Base-by-base conservation (phyloP, 2,113 vertebrate species). In the Nannospalax galili region DNA sequence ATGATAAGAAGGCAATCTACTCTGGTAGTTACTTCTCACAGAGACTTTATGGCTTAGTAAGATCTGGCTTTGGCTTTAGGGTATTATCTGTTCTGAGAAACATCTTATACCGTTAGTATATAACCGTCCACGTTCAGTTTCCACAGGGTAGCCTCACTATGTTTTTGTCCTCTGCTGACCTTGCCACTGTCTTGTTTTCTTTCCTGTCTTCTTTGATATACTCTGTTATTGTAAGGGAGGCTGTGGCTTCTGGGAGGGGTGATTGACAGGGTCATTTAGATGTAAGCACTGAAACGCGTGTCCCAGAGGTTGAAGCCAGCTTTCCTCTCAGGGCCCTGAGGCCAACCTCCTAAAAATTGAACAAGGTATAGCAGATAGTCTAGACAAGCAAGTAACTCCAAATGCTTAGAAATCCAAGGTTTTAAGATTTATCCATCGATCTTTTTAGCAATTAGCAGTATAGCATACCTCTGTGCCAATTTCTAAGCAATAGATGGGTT, bases 311-410 rank as follows among this genome's bases (percentile, higher is more conserved):
- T 92, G 94, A 96, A 95, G 94, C 93, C 92, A 96, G 93, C 42
- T 88, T 96, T 96, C 97, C 89, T 97, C 85, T 7, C 67, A 32
- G 35, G 52, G 0, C 75, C 67, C 80, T 0, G 37, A 94, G 80
- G 79, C 78, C 84, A 42, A 7, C 69, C 79, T 52, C 84, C 35
- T 88, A 96, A 70, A 94, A 95, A 84, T 95, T 9, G 7, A 97
- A 97, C 97, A 97, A 96, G 84, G 74, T 97, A 96, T 97, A 94
- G 84, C 97, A 97, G 96, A 96, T 73, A 95, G 77, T 92, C 80
- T 77, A 91, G 95, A 77, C 91, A 78, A 90, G 48, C 87, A 97
- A 84, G 65, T 81, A 95, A 85, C 37, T 91, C 79, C 90, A 81
- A 85, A 95, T 85, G 69, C 93, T 88, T 88, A 80, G 91, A 81